phyloP scores from a whole-genome alignment of 1,140 invertebrate genomes.

The Neodiprion fabricii region DNA sequence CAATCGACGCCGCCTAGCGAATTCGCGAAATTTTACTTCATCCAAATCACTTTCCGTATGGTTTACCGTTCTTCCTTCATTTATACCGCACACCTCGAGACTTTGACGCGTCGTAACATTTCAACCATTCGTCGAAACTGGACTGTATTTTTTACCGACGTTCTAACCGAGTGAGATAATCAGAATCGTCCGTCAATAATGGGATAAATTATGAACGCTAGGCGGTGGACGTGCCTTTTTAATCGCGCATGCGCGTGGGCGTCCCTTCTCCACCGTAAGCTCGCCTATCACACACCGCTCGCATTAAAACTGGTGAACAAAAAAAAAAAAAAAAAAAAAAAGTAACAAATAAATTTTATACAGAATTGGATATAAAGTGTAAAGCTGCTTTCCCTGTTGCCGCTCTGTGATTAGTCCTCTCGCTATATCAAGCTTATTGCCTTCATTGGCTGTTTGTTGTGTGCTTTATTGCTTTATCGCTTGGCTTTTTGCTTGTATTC shows the following conservation, averaged over 20 bases:
- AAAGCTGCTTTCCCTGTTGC: constrained; percentile 33
- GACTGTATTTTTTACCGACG: background rate
- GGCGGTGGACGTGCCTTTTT: constrained; percentile 49
- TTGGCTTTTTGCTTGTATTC: constrained; percentile 1
- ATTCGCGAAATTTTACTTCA: background rate
- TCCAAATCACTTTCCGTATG: background rate
- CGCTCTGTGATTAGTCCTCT: constrained; percentile 35
- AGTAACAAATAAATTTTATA: constrained; percentile 19
- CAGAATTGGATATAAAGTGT: background rate
- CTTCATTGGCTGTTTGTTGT: background rate
- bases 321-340: constrained; percentile 22
- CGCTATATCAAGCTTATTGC: constrained; percentile 20
- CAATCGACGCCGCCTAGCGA: constrained; percentile 52
- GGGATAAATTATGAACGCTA: constrained; percentile 46
- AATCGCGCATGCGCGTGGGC: constrained; percentile 59
- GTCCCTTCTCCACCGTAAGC: constrained; percentile 55
- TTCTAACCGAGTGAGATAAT: background rate
- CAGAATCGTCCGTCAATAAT: background rate
- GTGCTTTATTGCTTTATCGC: background rate
- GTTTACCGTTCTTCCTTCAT: background rate
- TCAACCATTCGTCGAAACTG: constrained; percentile 20
- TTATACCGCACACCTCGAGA: background rate
- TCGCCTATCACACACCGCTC: constrained; percentile 55
- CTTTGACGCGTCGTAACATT: background rate
- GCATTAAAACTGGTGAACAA: constrained; percentile 23